Conservation (phyloP, 2,888 invertebrate genomes). For the Tanypteryx hageni region DNA sequence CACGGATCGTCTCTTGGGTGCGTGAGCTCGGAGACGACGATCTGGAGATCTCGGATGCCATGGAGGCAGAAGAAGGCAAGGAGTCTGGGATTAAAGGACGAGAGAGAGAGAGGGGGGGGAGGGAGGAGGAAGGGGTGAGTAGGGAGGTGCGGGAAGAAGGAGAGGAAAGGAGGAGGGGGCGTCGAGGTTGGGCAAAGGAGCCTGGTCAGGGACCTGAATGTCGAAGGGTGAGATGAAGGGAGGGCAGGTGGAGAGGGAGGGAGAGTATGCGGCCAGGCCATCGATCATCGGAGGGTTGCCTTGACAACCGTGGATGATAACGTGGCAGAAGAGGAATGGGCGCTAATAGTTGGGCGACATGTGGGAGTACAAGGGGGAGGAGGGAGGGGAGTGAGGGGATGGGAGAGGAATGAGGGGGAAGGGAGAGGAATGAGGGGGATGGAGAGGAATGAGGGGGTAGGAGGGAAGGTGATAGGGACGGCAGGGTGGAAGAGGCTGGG, state of each 20-base stretch:
- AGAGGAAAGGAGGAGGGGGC: neutral
- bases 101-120: neutral
- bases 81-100: slow-evolving; percentile 17
- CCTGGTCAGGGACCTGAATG: slow-evolving; percentile 4
- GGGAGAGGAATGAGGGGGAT: neutral
- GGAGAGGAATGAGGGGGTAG: neutral
- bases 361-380: slow-evolving; percentile 9
- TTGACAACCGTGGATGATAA: slow-evolving; percentile 62
- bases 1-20: neutral
- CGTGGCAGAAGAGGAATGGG: slow-evolving; percentile 60
- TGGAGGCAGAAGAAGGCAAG: neutral
- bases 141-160: neutral
- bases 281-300: slow-evolving; percentile 53
- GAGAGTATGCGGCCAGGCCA: neutral
- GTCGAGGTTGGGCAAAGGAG: neutral
- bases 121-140: neutral
- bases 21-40: slow-evolving; percentile 15
- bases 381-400: neutral
- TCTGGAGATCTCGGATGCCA: slow-evolving; percentile 55
- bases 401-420: neutral
- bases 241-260: neutral
- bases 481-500: neutral
- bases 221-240: neutral
- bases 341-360: slow-evolving; percentile 62
- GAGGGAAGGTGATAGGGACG: neutral